phyloP scores from a whole-genome alignment of 2,888 invertebrate genomes.

The Mythimna pallens region DNA sequence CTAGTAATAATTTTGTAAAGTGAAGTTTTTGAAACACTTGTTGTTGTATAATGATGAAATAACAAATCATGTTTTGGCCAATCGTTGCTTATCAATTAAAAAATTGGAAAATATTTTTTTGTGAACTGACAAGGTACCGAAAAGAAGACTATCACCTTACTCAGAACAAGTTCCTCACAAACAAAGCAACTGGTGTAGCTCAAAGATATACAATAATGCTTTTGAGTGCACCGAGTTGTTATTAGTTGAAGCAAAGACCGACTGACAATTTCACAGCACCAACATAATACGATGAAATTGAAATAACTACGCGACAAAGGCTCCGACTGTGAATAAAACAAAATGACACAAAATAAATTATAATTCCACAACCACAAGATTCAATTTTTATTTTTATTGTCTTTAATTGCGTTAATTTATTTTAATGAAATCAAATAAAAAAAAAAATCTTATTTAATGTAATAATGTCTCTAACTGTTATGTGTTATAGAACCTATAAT shows the following conservation, averaged over 20 bases:
- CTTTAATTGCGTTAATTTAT: too few relatives aligned
- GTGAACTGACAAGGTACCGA: not conserved
- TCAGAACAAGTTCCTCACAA: conserved; percentile 16
- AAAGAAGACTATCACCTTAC: not conserved
- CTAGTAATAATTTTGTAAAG: not conserved
- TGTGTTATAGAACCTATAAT: too few relatives aligned
- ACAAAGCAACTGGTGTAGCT: conserved; percentile 6
- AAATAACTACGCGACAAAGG: conserved; percentile 48
- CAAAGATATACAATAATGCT: conserved; percentile 22
- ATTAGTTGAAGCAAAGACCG: not conserved
- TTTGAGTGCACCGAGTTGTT: conserved; percentile 9
- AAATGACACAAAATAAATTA: conserved; percentile 36
- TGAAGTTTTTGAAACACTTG: too few relatives aligned
- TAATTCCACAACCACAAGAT: conserved; percentile 42
- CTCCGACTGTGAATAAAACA: conserved; percentile 32
- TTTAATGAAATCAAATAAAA: too few relatives aligned
- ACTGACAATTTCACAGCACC: conserved; percentile 21
- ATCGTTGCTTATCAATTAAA: not conserved
- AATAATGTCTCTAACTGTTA: too few relatives aligned
- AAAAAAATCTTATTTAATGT: too few relatives aligned
- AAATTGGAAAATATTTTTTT: not conserved
- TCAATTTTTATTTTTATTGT: conserved; percentile 40
- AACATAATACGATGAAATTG: conserved; percentile 49
- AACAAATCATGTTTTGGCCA: not conserved
- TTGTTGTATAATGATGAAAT: not conserved